Evolutionary conservation across 2,797 vertebrate species (phyloP).

Genomic region (Atherinosoma microstoma): DNA sequence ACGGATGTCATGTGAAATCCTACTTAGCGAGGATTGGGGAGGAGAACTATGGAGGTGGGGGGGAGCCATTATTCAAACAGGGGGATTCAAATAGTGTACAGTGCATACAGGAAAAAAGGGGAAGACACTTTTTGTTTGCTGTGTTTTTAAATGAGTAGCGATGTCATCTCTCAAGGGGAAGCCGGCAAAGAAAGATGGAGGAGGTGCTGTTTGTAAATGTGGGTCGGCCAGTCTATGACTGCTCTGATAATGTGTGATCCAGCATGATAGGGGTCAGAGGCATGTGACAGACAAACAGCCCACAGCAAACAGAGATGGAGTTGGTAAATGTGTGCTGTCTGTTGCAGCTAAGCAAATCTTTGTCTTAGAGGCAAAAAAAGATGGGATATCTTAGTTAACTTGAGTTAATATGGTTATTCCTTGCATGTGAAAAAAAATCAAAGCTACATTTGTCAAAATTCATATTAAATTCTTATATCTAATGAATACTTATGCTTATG

Average conservation of each 20-base stretch:
- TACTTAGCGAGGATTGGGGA: slow-evolving; percentile 45
- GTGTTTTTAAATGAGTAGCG: background rate
- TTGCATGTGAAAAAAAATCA: background rate
- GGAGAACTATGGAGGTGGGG: slow-evolving; percentile 6
- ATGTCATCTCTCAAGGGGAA: slow-evolving; percentile 7
- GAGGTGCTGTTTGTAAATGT: slow-evolving; percentile 22
- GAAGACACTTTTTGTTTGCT: background rate
- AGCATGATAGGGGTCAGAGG: slow-evolving; percentile 50
- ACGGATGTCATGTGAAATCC: slow-evolving; percentile 43
- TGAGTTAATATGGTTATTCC: slow-evolving; percentile 16
- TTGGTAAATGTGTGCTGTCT: slow-evolving; percentile 19
- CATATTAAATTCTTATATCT: background rate
- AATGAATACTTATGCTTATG: background rate
- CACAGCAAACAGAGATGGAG: slow-evolving; percentile 47
- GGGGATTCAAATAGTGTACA: background rate
- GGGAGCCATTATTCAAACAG: slow-evolving; percentile 1
- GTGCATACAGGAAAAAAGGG: background rate
- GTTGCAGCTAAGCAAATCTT: slow-evolving; percentile 32
- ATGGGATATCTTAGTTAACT: slow-evolving; percentile 9
- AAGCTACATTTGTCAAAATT: background rate
- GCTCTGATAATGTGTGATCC: slow-evolving; percentile 51
- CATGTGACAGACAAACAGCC: slow-evolving; percentile 60
- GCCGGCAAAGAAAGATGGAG: background rate
- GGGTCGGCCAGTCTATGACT: slow-evolving; percentile 20
- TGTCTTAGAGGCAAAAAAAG: background rate